Base-by-base conservation (phyloP, 2,797 vertebrate genomes). In the Amblyraja radiata region DNA sequence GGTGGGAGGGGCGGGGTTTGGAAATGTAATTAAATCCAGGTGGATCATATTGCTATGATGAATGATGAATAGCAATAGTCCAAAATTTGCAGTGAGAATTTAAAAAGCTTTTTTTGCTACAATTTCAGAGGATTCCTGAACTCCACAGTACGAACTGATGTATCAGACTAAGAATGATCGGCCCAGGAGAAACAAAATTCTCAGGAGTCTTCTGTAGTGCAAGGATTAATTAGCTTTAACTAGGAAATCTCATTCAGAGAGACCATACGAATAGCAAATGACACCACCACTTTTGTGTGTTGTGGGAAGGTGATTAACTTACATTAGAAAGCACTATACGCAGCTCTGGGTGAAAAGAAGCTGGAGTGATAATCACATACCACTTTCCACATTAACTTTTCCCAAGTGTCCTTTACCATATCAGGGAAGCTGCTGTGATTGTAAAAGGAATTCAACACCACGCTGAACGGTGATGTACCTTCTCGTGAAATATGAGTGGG, bases 321-420 rank as follows among this genome's bases (percentile, higher is more conserved):
- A 88, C 84, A 88, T 88, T 88, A 88, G n/a, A 61, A 54, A 65
- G 83, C 83, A 63, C 58, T 63, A 63, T 86, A n/a, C 81, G 54
- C 83, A 65, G 84, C 84, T 68, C 61, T 68, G n/a, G 61, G 63
- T 88, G 61, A 88, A 68, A 32, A 63, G 84, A 88, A 88, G 61
- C 84, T 65, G 61, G 84, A 68, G 84, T 68, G 84, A 88, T 88
- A 88, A 88, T 88, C 68, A 88, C 84, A 88, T n/a, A 88, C 63
- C 84, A 88, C 36, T 88, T 74, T 92, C 76, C 71, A 71, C 39
- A 74, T 91, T 91, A 91, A 74, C 21, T 74, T 74, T 74, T 58
- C 90, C 90, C 90, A 9, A 46, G 90, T 74, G 46, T 76, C 71
- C 25, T n/a, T 63, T 63, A n/a, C n/a, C n/a, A 88, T 10, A 68